Base-by-base conservation (phyloP, 2,113 vertebrate genomes). In the Morone chrysops region DNA sequence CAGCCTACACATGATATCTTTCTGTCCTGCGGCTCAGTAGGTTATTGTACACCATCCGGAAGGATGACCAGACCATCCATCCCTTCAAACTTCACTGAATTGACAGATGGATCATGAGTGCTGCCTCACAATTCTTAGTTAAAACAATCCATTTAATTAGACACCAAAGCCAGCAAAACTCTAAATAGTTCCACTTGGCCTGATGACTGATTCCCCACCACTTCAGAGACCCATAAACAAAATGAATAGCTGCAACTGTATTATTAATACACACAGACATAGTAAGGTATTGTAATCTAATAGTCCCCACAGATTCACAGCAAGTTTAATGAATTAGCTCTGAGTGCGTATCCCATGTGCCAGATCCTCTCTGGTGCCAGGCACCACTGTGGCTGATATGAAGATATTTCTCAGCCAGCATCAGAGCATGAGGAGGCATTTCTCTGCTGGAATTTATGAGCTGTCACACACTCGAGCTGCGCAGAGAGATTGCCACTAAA, bases 101-200 rank as follows among this genome's bases (percentile, higher is more conserved):
- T 78, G 85, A 90, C 92, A 92, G 90, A 93, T 92, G 92, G 88
- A 86, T 80, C 66, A 89, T 43, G 48, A 72, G 75, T 40, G 59
- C 84, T 38, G 41, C 38, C 70, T 79, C 63, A 51, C 59, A 76
- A 51, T 38, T 41, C 63, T 61, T 71, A 63, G 56, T 90, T 78
- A 82, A 90, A 89, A 83, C 61, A 85, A 81, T 88, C 84, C n/a
- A 86, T 90, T 92, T 92, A 89, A 93, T 91, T 79, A 84, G 87
- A 80, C n/a, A 65, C 67, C 53, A 36, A 84, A 83, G 73, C 53
- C 57, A 70, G 73, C 25, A 72, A 81, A 81, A 70, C 57, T 61
- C 50, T 60, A 57, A 88, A 81, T 62, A 77, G 16, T 77, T 60
- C 43, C 75, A 61, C 61, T 83, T 74, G 75, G 72, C 62, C 50